Evolutionary conservation across 2,797 vertebrate species (phyloP).

Genomic region (Tokudaia muenninki): DNA sequence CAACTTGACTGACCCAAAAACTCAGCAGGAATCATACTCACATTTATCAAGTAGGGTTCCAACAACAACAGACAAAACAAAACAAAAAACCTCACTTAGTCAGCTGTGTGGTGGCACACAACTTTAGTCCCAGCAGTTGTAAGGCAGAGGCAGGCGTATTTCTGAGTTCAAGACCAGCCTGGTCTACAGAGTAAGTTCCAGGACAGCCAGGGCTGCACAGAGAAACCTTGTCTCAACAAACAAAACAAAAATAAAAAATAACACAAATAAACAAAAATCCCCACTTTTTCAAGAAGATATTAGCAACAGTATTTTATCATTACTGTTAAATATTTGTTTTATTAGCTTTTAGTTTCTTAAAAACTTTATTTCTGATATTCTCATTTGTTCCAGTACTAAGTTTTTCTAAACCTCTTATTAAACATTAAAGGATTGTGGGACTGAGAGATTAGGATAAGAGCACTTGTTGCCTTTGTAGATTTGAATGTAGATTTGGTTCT

Average conservation of each 20-base stretch:
- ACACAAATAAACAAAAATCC: not conserved
- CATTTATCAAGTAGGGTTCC: constrained; percentile 20
- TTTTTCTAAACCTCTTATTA: constrained; percentile 1
- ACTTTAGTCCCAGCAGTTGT: not conserved
- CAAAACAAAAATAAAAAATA: not conserved
- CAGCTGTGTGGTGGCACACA: not conserved
- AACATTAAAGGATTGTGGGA: not conserved
- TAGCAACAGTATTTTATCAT: not conserved
- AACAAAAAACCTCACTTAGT: not conserved
- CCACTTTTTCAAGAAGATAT: constrained; percentile 25
- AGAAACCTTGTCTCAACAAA: not conserved
- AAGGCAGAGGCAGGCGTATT: not conserved
- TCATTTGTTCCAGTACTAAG: constrained; percentile 7
- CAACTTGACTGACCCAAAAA: constrained; percentile 45
- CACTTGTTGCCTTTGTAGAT: not conserved
- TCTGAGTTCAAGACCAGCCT: not conserved
- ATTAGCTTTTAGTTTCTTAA: not conserved
- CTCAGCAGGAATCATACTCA: not conserved
- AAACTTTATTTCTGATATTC: not conserved
- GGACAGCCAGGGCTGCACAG: not conserved
- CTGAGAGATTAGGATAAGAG: not conserved
- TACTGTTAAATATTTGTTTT: not conserved
- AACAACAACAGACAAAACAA: not conserved
- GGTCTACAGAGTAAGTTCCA: not conserved
- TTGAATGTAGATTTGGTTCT: not conserved